A percentile compares a stretch with the other conserved stretches of the same genome.
phyloP scores from a whole-genome alignment of 2,797 vertebrate species.

The Sebastes cheni region DNA sequence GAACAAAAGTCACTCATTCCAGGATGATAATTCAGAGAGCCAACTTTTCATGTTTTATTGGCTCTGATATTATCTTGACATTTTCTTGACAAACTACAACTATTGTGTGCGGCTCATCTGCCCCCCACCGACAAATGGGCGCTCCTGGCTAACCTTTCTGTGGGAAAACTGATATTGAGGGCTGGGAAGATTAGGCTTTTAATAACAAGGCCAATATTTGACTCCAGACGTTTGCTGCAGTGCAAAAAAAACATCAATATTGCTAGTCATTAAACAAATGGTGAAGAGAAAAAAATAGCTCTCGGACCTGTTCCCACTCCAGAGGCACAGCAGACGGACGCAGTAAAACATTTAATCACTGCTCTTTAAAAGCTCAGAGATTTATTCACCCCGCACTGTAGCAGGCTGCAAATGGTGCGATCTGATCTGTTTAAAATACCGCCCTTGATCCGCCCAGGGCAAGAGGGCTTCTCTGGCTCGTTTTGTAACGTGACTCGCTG shows the following conservation, averaged over 20 bases:
- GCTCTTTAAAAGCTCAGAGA: conserved; percentile 68
- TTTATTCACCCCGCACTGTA: conserved; percentile 59
- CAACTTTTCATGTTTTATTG: conserved; percentile 31
- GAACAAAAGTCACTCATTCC: neutral
- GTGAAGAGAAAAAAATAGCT: conserved; percentile 25
- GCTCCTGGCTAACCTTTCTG: conserved; percentile 35
- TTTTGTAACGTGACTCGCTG: conserved; percentile 62
- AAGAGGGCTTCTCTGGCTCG: conserved; percentile 43
- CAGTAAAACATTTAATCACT: conserved; percentile 71
- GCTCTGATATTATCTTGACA: conserved; percentile 45
- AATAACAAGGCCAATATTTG: conserved; percentile 63
- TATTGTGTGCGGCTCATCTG: neutral
- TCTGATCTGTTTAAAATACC: conserved; percentile 69
- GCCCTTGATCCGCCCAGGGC: conserved; percentile 55
- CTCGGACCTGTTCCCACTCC: conserved; percentile 30
- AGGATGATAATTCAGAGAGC: conserved; percentile 8
- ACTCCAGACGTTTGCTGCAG: conserved; percentile 22
- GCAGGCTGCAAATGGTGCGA: conserved; percentile 55
- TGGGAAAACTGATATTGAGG: conserved; percentile 41
- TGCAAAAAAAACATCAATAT: conserved; percentile 48
- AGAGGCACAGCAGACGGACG: conserved; percentile 45
- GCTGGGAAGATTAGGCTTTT: conserved; percentile 47
- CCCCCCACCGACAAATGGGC: neutral
- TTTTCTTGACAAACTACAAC: conserved; percentile 42
- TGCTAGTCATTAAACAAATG: conserved; percentile 53